Base-by-base conservation (phyloP, 2,888 invertebrate genomes). In the Lymantria monacha region DNA sequence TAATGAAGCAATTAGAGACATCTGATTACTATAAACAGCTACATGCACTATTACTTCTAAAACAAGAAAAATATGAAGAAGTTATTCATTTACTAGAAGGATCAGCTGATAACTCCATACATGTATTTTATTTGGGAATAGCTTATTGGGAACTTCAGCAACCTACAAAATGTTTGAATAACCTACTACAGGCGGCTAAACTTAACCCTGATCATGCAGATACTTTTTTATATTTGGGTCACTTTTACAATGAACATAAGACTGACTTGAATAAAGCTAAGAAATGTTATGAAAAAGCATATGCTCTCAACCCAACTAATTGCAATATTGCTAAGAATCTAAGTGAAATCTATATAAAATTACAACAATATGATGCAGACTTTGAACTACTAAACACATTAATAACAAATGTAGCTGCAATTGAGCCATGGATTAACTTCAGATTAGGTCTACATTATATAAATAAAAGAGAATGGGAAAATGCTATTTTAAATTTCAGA, bases 201-300 rank as follows among this genome's bases (percentile, higher is more conserved):
- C 78, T 94, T 10, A 94, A 96, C 76, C 93, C 96, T n/a, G 93
- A 95, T 70, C 94, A 95, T 83, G 93, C 94, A 66, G 91, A 94
- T 46, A 95, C 95, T 61, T 97, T 97, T 78, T 83, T 95, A 33
- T 93, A 94, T 76, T 88, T 98, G 56, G 98, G 97, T 0, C 92
- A 94, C 69, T 95, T 94, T 76, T 97, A 97, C 81, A 85, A 92
- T 54, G 78, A 92, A 45, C 83, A 91, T 38, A 92, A 93, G 51
- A 81, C 88, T 47, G 95, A 97, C 74, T 76, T 93, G n/a, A 91
- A 93, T 46, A 95, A 96, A 69, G 95, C 97, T 0, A 93, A 93
- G 61, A 95, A 95, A 74, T 98, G 97, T 82, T 97, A 95, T 79
- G 95, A 97, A 83, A 97, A 96, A 81, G 95, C 97, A 41, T 93